Conservation (phyloP, 1,140 invertebrate genomes). For the Danaus plexippus region DNA sequence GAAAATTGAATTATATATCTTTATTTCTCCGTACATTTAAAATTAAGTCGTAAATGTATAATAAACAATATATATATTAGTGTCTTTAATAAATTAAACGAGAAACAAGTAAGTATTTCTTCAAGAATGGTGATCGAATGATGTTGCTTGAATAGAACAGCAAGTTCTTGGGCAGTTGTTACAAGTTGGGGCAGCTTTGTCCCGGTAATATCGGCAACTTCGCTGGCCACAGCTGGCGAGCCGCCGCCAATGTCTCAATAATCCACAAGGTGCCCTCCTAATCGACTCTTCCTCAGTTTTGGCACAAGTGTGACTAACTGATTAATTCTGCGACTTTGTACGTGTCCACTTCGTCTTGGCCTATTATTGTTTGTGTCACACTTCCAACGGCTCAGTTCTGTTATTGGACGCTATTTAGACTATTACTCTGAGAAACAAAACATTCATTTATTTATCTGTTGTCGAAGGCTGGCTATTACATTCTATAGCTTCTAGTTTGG, state of each 20-base stretch:
- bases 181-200: conserved; percentile 54
- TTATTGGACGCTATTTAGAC: conserved; percentile 61
- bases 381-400: conserved; percentile 38
- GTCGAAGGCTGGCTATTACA: conserved; percentile 49
- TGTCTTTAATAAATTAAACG: too few relatives aligned
- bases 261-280: conserved; percentile 65
- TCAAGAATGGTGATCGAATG: conserved; percentile 56
- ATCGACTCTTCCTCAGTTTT: conserved; percentile 63
- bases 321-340: conserved; percentile 63
- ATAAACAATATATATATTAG: too few relatives aligned
- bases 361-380: conserved; percentile 52
- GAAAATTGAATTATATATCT: too few relatives aligned
- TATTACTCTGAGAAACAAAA: conserved; percentile 42
- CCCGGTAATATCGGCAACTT: conserved; percentile 61
- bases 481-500: conserved; percentile 47
- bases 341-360: conserved; percentile 48
- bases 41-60: conserved; percentile 1
- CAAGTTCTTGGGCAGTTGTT: conserved; percentile 61
- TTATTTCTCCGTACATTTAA: too few relatives aligned
- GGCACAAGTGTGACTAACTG: conserved; percentile 69
- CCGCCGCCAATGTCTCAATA: conserved; percentile 66
- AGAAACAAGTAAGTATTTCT: conserved; percentile 21
- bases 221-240: conserved; percentile 53
- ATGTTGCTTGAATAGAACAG: conserved; percentile 45
- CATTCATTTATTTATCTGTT: conserved; percentile 48